Evolutionary conservation across 2,888 invertebrate species (phyloP), one percentile per base, ranked within the genome.

Genomic region (Slavum lentiscoides): DNA sequence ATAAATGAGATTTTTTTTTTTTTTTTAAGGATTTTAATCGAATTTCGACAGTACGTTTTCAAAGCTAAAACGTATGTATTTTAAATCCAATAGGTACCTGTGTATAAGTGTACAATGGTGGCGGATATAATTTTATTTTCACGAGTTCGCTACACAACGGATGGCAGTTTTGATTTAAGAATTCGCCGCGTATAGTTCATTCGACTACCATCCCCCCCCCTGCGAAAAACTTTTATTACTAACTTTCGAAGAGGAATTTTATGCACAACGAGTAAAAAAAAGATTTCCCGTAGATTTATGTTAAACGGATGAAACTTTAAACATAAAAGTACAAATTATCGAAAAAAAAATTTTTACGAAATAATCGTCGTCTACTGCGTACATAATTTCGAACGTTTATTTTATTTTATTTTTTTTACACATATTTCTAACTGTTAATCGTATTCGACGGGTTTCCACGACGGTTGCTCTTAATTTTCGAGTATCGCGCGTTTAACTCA

Each of bases 281-380:
- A 39, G 23, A 67, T 68, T 68, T 75, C 8, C 67, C 30, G 43
- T 43, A 23, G 43, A 75, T 68, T 67, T 67, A 59, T 43, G 43
- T 75, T 49, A 67, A 75, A 67, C 59, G 43, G 30, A 68, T 43
- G 23, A 58, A 58, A 75, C 67, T 75, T 67, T 75, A 4, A 23
- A 43, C 64, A 66, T 67, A 67, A 59, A 59, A 49, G 30, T n/a
- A 67, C 5, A 67, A 68, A 75, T 75, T 43, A 75, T 49, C 66
- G 11, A 74, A 58, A 43, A 75, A 67, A 75, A 75, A 67, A 67
- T 58, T 75, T 67, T 75, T 21, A 43, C 19, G 58, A 39, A 43
- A 58, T 58, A 75, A 58, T 75, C 53, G 49, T 72, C 39, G 17
- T 30, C 30, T 4, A 23, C 39, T 9, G 19, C n/a, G 30, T 4